These are phyloP conservation scores for Eurypyga helias DNA, from an alignment of 2,113 vertebrate species.

Conservation along the genomic window DNA sequence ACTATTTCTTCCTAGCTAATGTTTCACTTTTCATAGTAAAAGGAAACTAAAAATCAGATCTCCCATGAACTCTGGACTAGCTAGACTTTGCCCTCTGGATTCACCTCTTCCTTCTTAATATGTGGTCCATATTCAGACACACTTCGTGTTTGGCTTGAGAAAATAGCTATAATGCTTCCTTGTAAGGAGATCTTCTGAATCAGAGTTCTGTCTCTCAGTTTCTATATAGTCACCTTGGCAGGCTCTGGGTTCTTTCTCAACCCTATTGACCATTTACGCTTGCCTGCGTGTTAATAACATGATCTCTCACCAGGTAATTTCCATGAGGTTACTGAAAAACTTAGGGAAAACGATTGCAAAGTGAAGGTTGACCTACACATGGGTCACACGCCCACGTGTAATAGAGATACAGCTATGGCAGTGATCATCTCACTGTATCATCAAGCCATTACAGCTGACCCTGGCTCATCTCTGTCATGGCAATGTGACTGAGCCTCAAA, in stretches of 20 bases:
- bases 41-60: not conserved
- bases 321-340: not conserved
- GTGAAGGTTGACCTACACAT: not conserved
- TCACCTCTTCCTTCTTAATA: not conserved
- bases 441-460: not conserved
- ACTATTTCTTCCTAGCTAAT: not conserved
- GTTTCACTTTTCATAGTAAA: not conserved
- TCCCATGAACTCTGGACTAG: not conserved
- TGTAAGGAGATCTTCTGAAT: not conserved
- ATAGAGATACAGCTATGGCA: not conserved
- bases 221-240: not conserved
- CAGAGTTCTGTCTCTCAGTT: not conserved
- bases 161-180: not conserved
- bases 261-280: not conserved
- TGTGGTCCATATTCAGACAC: not conserved
- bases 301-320: not conserved
- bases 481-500: not conserved
- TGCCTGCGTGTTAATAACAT: not conserved
- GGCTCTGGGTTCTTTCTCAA: not conserved
- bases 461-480: not conserved
- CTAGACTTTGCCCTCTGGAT: not conserved
- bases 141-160: not conserved
- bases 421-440: not conserved
- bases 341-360: not conserved
- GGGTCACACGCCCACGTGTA: not conserved